These are phyloP conservation scores for Ligdia adustata DNA, from an alignment of 2,888 invertebrate genomes.

Conservation along the genomic window DNA sequence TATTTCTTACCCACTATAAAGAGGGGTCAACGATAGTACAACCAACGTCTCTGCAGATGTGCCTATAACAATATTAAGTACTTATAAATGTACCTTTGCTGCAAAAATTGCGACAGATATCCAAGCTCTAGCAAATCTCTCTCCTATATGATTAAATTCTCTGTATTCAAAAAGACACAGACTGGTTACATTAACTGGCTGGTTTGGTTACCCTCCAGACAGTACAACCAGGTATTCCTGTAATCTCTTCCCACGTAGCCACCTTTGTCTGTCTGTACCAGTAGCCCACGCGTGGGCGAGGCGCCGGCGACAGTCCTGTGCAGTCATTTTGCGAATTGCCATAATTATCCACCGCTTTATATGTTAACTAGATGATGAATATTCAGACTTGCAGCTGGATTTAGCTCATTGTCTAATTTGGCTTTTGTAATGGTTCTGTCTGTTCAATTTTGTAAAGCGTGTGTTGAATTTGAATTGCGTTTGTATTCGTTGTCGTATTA, in stretches of 20 bases:
- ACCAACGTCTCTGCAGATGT: too few relatives aligned
- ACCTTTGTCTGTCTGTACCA: constrained; percentile 35
- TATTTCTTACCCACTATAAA: too few relatives aligned
- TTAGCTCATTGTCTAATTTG: constrained; percentile 20
- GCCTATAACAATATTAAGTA: too few relatives aligned
- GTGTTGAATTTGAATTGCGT: background rate
- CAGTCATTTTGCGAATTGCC: constrained; percentile 42
- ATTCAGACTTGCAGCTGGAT: constrained; percentile 25
- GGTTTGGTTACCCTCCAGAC: too few relatives aligned
- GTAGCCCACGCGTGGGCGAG: constrained; percentile 46
- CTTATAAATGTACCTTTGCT: too few relatives aligned
- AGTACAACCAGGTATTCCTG: constrained; percentile 19
- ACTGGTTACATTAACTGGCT: too few relatives aligned
- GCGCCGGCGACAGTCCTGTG: constrained; percentile 40
- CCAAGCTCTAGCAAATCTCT: too few relatives aligned
- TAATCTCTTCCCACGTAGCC: constrained; percentile 24
- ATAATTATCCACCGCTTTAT: constrained; percentile 46
- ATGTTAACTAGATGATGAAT: constrained; percentile 27
- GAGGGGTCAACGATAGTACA: too few relatives aligned
- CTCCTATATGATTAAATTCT: too few relatives aligned
- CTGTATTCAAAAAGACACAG: too few relatives aligned
- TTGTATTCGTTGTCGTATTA: too few relatives aligned
- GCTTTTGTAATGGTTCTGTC: constrained; percentile 11
- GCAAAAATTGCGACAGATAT: too few relatives aligned
- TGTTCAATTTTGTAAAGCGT: background rate